Evolutionary conservation across 1,140 invertebrate species (phyloP).

Genomic region (Drosophila subobscura): DNA sequence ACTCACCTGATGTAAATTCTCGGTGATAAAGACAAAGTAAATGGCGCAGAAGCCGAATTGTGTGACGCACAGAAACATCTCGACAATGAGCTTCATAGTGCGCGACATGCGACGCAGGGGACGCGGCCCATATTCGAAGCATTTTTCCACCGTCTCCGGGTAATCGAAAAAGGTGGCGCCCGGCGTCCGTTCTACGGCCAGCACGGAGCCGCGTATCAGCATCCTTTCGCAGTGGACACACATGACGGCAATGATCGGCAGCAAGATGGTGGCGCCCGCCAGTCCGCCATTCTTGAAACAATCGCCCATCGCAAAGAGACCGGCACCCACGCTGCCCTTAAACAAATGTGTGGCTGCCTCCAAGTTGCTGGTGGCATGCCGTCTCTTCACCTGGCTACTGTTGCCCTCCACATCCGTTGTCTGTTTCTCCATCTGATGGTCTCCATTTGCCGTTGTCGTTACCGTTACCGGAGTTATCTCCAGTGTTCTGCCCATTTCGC

Average conservation of each 20-base stretch:
- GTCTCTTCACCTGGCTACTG: conserved; percentile 20
- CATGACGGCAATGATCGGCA: conserved; percentile 88
- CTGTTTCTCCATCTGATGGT: conserved; percentile 8
- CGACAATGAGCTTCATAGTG: conserved; percentile 88
- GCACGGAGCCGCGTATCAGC: conserved; percentile 65
- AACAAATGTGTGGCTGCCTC: conserved; percentile 87
- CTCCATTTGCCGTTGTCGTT: neutral
- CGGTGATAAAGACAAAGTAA: conserved; percentile 96
- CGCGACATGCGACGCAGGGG: conserved; percentile 86
- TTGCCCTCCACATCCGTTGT: conserved; percentile 21
- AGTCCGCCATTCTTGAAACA: conserved; percentile 90
- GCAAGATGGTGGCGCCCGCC: conserved; percentile 87
- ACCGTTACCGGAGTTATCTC: conserved; percentile 53
- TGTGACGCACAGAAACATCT: conserved; percentile 93
- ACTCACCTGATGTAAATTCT: conserved; percentile 89
- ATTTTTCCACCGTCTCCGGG: conserved; percentile 91
- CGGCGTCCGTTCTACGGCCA: conserved; percentile 65
- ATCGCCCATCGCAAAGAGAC: conserved; percentile 90
- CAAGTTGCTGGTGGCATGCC: conserved; percentile 84
- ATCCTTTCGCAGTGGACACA: conserved; percentile 90
- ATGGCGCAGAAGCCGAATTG: conserved; percentile 98
- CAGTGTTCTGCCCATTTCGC: conserved; percentile 59
- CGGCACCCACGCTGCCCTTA: conserved; percentile 89
- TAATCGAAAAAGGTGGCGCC: conserved; percentile 85
- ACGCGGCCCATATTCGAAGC: conserved; percentile 89